These are phyloP conservation scores for Beris morrisii DNA, from an alignment of 2,888 invertebrate species.

Conservation along the genomic window DNA sequence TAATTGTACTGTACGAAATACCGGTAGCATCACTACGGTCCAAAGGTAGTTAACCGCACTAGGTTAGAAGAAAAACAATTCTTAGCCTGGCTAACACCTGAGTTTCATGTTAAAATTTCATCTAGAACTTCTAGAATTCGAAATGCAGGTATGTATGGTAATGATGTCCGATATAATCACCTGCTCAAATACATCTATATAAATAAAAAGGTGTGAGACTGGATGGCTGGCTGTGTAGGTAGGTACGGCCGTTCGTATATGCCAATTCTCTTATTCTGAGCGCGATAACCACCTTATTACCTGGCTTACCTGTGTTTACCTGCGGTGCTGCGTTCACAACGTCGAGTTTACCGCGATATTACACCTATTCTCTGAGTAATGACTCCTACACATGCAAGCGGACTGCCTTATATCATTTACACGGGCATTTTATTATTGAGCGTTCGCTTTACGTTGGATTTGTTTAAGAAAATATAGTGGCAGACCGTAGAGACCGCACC, in stretches of 20 bases:
- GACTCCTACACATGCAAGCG: slow-evolving; percentile 19
- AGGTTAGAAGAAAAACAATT: too few species aligned
- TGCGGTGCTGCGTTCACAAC: slow-evolving; percentile 14
- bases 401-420: not conserved
- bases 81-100: too few species aligned
- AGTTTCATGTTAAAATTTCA: too few species aligned
- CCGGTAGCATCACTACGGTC: too few species aligned
- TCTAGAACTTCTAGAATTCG: too few species aligned
- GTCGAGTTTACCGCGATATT: not conserved
- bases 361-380: slow-evolving; percentile 16
- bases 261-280: slow-evolving; percentile 17
- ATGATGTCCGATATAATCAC: slow-evolving; percentile 22
- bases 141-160: slow-evolving; percentile 1
- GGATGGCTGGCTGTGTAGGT: not conserved
- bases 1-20: too few species aligned
- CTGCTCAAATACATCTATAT: slow-evolving; percentile 16
- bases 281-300: slow-evolving; percentile 7
- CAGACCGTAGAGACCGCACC: slow-evolving; percentile 15
- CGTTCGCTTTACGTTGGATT: not conserved
- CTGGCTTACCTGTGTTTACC: slow-evolving; percentile 23
- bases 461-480: slow-evolving; percentile 5
- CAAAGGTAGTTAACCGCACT: too few species aligned
- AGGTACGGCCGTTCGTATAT: not conserved
- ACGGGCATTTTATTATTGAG: slow-evolving; percentile 7
- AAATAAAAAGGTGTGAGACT: not conserved